Evolutionary conservation across 37 sponge, comb jelly and placozoan genomes (phyloP).

Genomic region (Dysidea cf. avara): DNA sequence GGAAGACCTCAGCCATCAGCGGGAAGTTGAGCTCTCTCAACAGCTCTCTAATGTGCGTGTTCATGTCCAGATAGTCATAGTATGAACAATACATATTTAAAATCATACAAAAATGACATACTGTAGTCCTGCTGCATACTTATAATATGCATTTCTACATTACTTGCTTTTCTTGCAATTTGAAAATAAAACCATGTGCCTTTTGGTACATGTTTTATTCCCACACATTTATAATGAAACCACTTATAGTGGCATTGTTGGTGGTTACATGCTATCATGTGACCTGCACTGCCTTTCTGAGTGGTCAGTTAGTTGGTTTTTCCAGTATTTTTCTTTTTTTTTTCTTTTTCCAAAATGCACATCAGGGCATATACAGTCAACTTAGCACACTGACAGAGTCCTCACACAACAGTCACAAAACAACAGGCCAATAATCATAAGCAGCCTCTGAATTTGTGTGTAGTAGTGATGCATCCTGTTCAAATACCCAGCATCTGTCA

Average conservation of each 20-base stretch:
- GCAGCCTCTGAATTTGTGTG: not conserved
- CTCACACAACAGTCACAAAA: not conserved
- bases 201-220: constrained; percentile 1
- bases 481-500: too few species aligned
- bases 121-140: not conserved
- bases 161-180: constrained; percentile 1
- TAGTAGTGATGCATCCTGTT: too few species aligned
- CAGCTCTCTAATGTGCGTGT: constrained; percentile 1
- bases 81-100: constrained; percentile 26
- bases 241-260: not conserved
- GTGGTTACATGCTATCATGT: constrained; percentile 9
- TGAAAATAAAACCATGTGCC: constrained; percentile 12
- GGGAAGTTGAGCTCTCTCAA: constrained; percentile 3
- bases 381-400: not conserved
- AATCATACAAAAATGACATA: constrained; percentile 10
- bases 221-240: constrained; percentile 19
- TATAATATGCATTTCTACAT: not conserved
- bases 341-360: not conserved
- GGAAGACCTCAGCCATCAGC: not conserved
- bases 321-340: too few species aligned
- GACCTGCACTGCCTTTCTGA: not conserved
- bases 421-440: not conserved
- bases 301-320: not conserved
- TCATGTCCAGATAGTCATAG: constrained; percentile 33
- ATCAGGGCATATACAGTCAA: not conserved